Evolutionary conservation across 2,113 vertebrate genomes (phyloP).

Genomic region (Salvelinus fontinalis): DNA sequence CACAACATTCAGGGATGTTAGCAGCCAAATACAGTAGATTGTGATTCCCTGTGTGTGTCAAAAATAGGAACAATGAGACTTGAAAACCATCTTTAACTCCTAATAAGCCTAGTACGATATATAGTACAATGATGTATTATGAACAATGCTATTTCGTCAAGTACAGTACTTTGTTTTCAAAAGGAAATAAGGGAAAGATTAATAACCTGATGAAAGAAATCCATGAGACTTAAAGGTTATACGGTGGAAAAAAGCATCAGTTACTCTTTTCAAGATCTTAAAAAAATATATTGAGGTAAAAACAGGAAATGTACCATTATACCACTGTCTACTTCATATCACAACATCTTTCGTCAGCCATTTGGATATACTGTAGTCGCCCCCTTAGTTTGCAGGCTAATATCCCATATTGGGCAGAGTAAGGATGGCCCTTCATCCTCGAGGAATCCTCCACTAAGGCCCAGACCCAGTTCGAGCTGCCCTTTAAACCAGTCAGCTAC

Average conservation of each 20-base stretch:
- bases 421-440: not conserved
- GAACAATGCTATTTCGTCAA: not conserved
- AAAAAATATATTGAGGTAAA: slow-evolving; percentile 6
- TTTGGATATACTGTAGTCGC: not conserved
- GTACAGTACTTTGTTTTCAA: not conserved
- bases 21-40: slow-evolving; percentile 19
- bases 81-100: not conserved
- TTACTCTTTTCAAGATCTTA: not conserved
- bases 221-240: not conserved
- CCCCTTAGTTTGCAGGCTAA: not conserved
- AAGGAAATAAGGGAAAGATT: not conserved
- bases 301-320: slow-evolving; percentile 17
- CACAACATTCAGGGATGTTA: not conserved
- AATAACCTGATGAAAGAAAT: not conserved
- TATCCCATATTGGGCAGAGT: slow-evolving; percentile 24
- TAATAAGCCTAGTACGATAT: slow-evolving; percentile 10
- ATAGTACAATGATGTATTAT: not conserved
- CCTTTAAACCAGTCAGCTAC: slow-evolving; percentile 13
- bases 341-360: slow-evolving; percentile 18
- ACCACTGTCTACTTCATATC: not conserved
- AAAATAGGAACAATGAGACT: not conserved
- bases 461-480: not conserved
- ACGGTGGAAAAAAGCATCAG: not conserved
- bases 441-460: not conserved
- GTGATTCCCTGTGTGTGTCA: slow-evolving; percentile 8